A percentile compares a stretch with the other conserved stretches of the same genome.
Evolutionary conservation across 2,888 invertebrate species (phyloP).

Genomic region (Hydroisotoma schaefferi): DNA sequence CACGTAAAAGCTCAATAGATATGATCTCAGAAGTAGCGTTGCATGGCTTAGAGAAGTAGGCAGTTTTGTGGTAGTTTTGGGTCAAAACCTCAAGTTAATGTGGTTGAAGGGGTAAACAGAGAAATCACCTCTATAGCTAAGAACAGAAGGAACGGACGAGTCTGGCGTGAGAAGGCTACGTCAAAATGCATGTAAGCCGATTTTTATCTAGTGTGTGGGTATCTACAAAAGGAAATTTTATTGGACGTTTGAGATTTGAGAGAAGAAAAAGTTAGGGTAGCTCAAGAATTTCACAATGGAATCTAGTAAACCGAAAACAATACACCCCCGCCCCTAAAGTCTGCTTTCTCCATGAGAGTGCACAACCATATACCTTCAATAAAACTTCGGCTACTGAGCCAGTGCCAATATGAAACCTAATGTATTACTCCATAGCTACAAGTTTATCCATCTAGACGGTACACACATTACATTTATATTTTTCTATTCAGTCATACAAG

Average conservation of each 20-base stretch:
- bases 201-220: conserved; percentile 30
- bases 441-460: background rate
- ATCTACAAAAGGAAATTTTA: conserved; percentile 31
- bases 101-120: conserved; percentile 11
- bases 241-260: conserved; percentile 34
- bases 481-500: too few species aligned
- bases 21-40: too few species aligned
- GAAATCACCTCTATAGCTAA: conserved; percentile 10
- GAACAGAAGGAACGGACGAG: conserved; percentile 13
- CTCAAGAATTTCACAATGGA: conserved; percentile 32
- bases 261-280: conserved; percentile 28
- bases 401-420: too few species aligned
- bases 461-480: too few species aligned
- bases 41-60: too few species aligned
- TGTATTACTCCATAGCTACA: too few species aligned
- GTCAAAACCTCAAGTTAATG: too few species aligned
- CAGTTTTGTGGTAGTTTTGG: too few species aligned
- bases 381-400: too few species aligned
- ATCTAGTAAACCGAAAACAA: conserved; percentile 10
- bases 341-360: too few species aligned
- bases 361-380: background rate
- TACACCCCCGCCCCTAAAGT: conserved; percentile 2
- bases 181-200: conserved; percentile 38
- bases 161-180: conserved; percentile 33
- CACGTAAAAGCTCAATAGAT: too few species aligned